Base-by-base conservation (phyloP, 2,113 vertebrate species). In the Rhegmatorhina hoffmannsi region DNA sequence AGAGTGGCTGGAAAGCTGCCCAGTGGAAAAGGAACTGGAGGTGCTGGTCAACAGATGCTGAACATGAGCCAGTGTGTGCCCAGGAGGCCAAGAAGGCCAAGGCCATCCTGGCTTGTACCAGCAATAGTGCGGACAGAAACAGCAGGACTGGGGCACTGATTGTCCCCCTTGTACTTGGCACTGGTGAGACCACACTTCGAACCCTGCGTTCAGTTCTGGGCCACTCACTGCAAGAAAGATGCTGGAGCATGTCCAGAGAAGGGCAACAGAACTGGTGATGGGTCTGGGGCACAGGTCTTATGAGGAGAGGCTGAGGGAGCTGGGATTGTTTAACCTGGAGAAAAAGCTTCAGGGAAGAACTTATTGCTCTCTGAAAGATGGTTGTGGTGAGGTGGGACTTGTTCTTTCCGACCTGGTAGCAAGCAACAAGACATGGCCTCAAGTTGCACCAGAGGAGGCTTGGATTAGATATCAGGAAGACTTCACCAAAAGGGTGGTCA, bases 141-240 rank as follows among this genome's bases (percentile, higher is more conserved):
- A 43, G 40, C 29, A 33, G 28, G 28, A 26, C 0, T 0, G 38
- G 19, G 33, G 47, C 12, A 13, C 36, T 0, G 7, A 20, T 3
- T 0, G 2, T 2, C 0, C 21, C 34, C 21, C 59, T 10, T 10
- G 29, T 6, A 4, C 21, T 31, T 0, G 0, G 44, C 50, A 14
- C 52, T 17, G n/a, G 11, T 6, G 60, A 38, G 34, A 64, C 34
- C 0, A 1, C 59, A 82, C 11, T 64, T 68, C 0, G 0, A 74
- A 5, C 21, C 1, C 28, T 4, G 6, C 4, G 6, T 12, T 11
- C 33, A 43, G 44, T 38, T 36, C 29, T n/a, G 55, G 10, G 31
- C 8, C n/a, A 21, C 28, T 46, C 5, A 2, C 10, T 17, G 2
- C 29, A 10, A 29, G 4, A 50, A 1, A 6, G 44, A 2, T 1